Evolutionary conservation across 2,888 invertebrate genomes (phyloP), one percentile per base, ranked within the genome.

Genomic region (Dexiosoma caninum): DNA sequence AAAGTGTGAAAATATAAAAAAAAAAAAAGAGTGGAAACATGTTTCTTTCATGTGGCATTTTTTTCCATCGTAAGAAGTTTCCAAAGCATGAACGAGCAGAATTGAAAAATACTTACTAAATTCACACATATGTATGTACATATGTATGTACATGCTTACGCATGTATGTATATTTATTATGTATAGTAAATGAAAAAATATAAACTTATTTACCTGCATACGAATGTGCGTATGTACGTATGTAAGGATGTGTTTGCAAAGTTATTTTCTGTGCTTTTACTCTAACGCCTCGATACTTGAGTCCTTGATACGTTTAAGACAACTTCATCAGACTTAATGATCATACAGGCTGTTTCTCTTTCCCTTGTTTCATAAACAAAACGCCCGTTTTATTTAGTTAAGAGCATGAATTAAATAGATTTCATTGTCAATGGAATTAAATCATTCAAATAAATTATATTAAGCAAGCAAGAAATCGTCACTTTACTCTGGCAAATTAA

Each of bases 261-360:
- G 3, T n/a, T n/a, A n/a, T n/a, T n/a, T n/a, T n/a, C n/a, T n/a
- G n/a, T n/a, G 37, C 3, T 12, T 1, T 2, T 12, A 37, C 3
- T 23, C 8, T 23, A 40, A 37, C 57, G 37, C 12, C 55, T 16
- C n/a, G n/a, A 23, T 32, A 19, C 21, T 32, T 40, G 2, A 27
- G 16, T 2, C 6, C 32, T 75, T 67, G 75, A 75, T 59, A 32
- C 12, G 51, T 57, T 51, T 67, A 21, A 67, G 66, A 67, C 75
- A 75, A 67, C 30, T 75, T 59, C 59, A 67, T 75, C 75, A 67
- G 42, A 51, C 67, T 49, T 19, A 14, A 49, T 35, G 27, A 57
- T 55, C 59, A n/a, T 35, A 53, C n/a, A 42, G 6, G 27, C 27
- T 6, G 6, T n/a, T n/a, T 21, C 35, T n/a, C 42, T 21, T 51